Base-by-base conservation (phyloP, 2,113 vertebrate genomes). In the Rhinoderma darwinii region DNA sequence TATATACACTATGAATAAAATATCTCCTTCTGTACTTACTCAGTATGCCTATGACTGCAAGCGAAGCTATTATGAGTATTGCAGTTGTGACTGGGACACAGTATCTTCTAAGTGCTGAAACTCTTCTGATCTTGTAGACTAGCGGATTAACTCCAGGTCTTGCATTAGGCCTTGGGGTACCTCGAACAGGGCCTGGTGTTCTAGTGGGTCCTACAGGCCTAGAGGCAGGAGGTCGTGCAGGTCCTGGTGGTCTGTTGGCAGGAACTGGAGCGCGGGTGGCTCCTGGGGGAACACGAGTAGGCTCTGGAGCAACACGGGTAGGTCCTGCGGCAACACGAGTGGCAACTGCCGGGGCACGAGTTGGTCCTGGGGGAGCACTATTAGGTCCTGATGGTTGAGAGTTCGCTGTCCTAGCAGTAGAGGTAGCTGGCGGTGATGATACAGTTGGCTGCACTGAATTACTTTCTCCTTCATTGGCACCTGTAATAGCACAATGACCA, bases 61-160 rank as follows among this genome's bases (percentile, higher is more conserved):
- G 82, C 84, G 78, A 86, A 11, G 84, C 74, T 1, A 94, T 72
- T 84, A 84, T 82, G 88, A 95, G 88, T 84, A 89, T 5, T 0
- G 15, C 88, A 0, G 88, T 89, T 2, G 94, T 88, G 73, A 94
- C 2, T 0, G 92, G 91, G 80, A 94, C n/a, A 75, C 93, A 92
- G 0, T 93, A 50, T 6, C 83, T 39, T 88, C 70, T 93, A 90
- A 93, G 51, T 41, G 37, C 32, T 17, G 78, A 86, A n/a, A 39
- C 32, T 81, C 27, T 37, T 39, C 50, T 47, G 17, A 39, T 81
- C 66, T 86, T 86, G 85, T 86, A 73, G 39, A 1, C 30, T 54
- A 73, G 50, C 72, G 47, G 44, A 25, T 4, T 73, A 35, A 51
- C 25, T 22, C 44, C 44, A 20, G 76, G 44, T 56, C 37, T 75